Evolutionary conservation across 2,888 invertebrate species (phyloP).

Genomic region (Argyresthia goedartella): DNA sequence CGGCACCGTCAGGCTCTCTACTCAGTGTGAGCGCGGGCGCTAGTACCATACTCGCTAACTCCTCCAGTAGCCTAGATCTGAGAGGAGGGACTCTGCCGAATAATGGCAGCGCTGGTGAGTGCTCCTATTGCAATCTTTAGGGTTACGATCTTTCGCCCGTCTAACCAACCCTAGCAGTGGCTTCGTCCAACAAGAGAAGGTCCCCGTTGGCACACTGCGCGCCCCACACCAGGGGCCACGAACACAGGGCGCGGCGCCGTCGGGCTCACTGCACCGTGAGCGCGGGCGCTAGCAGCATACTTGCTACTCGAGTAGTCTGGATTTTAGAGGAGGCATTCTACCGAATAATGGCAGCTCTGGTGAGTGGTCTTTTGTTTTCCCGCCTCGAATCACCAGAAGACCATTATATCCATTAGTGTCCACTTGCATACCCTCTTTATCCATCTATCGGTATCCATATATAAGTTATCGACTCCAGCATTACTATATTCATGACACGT

Average conservation of each 20-base stretch:
- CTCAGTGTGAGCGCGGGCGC: conserved; percentile 71
- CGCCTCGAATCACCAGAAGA: too few relatives aligned
- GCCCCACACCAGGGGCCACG: background rate
- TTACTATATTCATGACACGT: too few relatives aligned
- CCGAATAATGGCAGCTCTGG: background rate
- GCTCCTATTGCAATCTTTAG: background rate
- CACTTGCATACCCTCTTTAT: too few relatives aligned
- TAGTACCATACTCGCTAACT: conserved; percentile 72
- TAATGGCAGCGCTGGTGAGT: background rate
- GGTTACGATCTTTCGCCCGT: background rate
- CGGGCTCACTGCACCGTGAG: conserved; percentile 66
- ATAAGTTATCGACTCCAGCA: too few relatives aligned
- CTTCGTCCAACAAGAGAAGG: conserved; percentile 26
- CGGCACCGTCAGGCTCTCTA: conserved; percentile 46
- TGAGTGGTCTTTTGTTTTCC: background rate
- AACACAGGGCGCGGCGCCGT: conserved; percentile 12
- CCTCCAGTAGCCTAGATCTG: conserved; percentile 48
- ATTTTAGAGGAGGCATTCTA: conserved; percentile 22
- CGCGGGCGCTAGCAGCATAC: conserved; percentile 71
- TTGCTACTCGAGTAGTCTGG: conserved; percentile 62
- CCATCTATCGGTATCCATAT: too few relatives aligned
- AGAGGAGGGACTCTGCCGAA: conserved; percentile 8
- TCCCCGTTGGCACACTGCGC: background rate
- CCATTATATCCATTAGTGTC: too few relatives aligned
- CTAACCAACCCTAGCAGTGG: conserved; percentile 6